Percentiles rank a stretch among this genome's conserved stretches.
phyloP scores from a whole-genome alignment of 2,888 invertebrate species.

The Cerceris rybyensis region DNA sequence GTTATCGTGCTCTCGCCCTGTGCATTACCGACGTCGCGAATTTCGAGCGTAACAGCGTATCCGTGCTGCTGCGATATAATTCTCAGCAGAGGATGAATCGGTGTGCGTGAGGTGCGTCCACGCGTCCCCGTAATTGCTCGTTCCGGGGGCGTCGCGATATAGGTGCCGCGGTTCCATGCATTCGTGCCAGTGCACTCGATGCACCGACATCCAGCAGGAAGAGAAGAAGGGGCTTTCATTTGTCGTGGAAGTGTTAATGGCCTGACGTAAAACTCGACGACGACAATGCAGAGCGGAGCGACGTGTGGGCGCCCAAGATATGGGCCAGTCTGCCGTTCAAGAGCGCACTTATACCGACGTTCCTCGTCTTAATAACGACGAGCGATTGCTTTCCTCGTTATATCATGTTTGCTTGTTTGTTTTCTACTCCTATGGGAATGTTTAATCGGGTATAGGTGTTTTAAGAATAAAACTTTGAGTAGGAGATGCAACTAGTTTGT shows the following conservation, averaged over 20 bases:
- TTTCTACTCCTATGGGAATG: constrained; percentile 15
- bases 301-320: constrained; percentile 77
- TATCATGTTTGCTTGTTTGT: constrained; percentile 35
- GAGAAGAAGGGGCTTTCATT: constrained; percentile 65
- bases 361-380: constrained; percentile 56
- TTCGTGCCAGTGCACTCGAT: constrained; percentile 37
- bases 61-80: constrained; percentile 57
- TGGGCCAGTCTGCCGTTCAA: constrained; percentile 73
- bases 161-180: constrained; percentile 31
- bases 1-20: constrained; percentile 55
- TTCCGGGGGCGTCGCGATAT: constrained; percentile 67
- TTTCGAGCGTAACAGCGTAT: constrained; percentile 64
- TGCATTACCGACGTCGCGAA: constrained; percentile 59
- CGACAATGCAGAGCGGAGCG: constrained; percentile 73
- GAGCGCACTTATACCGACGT: constrained; percentile 30
- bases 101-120: constrained; percentile 41
- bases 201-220: constrained; percentile 56
- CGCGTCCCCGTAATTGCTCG: constrained; percentile 62
- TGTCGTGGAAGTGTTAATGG: constrained; percentile 77
- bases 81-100: constrained; percentile 31
- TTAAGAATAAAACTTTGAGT: no score
- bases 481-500: no score
- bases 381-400: constrained; percentile 49
- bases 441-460: neutral
- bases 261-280: constrained; percentile 74